Percentiles rank a stretch among this genome's conserved stretches.
phyloP scores from a whole-genome alignment of 2,888 invertebrate species.

The Ochropleura plecta region DNA sequence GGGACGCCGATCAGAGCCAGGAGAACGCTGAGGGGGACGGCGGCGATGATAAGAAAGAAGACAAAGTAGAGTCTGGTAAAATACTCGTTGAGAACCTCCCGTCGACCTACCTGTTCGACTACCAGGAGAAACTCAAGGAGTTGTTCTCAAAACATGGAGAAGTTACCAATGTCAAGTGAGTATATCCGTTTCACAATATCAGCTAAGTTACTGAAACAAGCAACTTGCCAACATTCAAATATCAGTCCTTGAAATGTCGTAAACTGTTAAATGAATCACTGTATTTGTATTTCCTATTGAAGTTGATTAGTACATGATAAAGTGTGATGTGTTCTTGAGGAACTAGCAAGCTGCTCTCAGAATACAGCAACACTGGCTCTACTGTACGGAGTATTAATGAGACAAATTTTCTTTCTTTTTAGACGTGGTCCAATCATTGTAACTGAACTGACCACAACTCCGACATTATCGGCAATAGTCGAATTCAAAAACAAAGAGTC shows the following conservation, averaged over 20 bases:
- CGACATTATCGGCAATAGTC: constrained; percentile 90
- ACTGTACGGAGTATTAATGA: constrained; percentile 86
- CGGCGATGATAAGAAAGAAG: constrained; percentile 82
- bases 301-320: constrained; percentile 61
- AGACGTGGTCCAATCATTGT: constrained; percentile 91
- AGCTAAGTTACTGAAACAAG: constrained; percentile 38
- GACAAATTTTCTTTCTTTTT: constrained; percentile 89
- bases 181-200: constrained; percentile 46
- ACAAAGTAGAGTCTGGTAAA: constrained; percentile 88
- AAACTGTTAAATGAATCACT: constrained; percentile 59
- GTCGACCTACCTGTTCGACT: constrained; percentile 86
- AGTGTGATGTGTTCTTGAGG: constrained; percentile 75
- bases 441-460: constrained; percentile 90
- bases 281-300: constrained; percentile 67
- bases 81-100: constrained; percentile 88
- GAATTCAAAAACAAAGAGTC: constrained; percentile 91
- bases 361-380: constrained; percentile 70
- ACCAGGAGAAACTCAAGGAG: constrained; percentile 89
- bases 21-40: constrained; percentile 75
- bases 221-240: constrained; percentile 88
- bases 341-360: constrained; percentile 78
- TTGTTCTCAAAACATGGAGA: constrained; percentile 88
- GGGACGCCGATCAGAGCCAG: constrained; percentile 69
- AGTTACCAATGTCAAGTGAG: constrained; percentile 85
- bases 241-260: constrained; percentile 81